Evolutionary conservation across 37 sponge, comb jelly and placozoan genomes (phyloP).

Genomic region (Aphrocallistes beatrix): DNA sequence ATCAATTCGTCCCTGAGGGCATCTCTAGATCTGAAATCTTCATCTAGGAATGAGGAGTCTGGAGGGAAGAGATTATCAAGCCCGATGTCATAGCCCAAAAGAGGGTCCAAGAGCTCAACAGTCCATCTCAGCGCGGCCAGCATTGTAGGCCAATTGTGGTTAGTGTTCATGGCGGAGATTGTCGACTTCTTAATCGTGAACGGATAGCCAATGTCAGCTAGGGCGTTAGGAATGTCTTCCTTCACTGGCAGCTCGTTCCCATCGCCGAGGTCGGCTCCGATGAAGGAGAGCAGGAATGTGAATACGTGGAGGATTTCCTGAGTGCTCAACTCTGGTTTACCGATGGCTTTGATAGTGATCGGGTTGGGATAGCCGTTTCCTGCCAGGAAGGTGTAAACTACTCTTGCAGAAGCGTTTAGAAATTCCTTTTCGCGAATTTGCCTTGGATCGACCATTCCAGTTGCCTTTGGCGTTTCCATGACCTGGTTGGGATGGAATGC

Average conservation of each 20-base stretch:
- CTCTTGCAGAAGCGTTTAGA: background rate
- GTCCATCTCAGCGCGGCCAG: background rate
- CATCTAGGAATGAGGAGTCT: background rate
- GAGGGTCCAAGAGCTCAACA: background rate
- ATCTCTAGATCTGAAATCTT: background rate
- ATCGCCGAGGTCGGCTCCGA: background rate
- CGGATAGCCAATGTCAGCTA: background rate
- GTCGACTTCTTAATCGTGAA: conserved; percentile 3
- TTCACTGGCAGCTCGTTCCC: background rate
- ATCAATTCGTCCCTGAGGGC: background rate
- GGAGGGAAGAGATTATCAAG: background rate
- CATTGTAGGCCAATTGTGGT: background rate
- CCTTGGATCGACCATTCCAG: background rate
- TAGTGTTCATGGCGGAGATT: background rate
- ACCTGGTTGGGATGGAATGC: background rate
- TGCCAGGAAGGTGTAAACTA: background rate
- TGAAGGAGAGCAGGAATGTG: background rate
- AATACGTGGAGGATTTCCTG: background rate
- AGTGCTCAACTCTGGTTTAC: background rate
- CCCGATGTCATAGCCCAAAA: background rate
- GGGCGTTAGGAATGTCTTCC: background rate
- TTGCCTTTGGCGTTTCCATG: background rate
- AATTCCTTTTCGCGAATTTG: background rate
- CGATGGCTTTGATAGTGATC: background rate
- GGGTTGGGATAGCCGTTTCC: background rate